Evolutionary conservation across 2,113 vertebrate genomes (phyloP), one percentile per base, ranked within the genome.

Genomic region (Macquaria australasica): DNA sequence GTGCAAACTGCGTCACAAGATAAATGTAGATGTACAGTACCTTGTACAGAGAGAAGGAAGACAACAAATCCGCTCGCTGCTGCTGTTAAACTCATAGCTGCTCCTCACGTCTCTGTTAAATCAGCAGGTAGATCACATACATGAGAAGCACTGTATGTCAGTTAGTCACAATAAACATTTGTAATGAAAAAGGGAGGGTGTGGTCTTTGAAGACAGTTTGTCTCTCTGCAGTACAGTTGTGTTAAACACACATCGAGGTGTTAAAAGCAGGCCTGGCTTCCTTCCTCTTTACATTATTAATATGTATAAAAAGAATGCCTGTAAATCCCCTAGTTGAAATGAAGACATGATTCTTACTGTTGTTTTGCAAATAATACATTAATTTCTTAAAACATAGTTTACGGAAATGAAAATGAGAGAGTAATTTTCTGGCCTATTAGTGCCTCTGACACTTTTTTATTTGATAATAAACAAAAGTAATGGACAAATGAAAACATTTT

Each of bases 11-110:
- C 10, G n/a, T 43, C 6, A 12, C 20, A 25, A 11, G 8, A 56
- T 56, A 11, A 37, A 62, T 16, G 70, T 45, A 69, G n/a, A 71
- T n/a, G 8, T 55, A 58, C 56, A 39, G 16, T 77, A 86, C 78
- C 84, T 81, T 45, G n/a, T 8, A 73, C 23, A 43, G 23, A 51
- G 51, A 86, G 66, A 3, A 86, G 50, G 21, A 81, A n/a, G 58
- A 81, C 23, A 2, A 81, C 25, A 18, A 77, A 71, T 59, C 73
- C 58, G 25, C 7, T 31, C 0, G 31, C 48, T 81, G 78, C 73
- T 66, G 66, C 50, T 3, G 31, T 67, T 21, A 25, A 21, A 59
- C 59, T 60, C 79, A 82, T 73, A 21, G 28, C 79, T 81, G 48
- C 66, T 71, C 71, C 71, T 85, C 70, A 23, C 20, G 14, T 73